These are phyloP conservation scores for Papio anubis DNA, from an alignment of 2,113 vertebrate genomes.

Conservation along the genomic window DNA sequence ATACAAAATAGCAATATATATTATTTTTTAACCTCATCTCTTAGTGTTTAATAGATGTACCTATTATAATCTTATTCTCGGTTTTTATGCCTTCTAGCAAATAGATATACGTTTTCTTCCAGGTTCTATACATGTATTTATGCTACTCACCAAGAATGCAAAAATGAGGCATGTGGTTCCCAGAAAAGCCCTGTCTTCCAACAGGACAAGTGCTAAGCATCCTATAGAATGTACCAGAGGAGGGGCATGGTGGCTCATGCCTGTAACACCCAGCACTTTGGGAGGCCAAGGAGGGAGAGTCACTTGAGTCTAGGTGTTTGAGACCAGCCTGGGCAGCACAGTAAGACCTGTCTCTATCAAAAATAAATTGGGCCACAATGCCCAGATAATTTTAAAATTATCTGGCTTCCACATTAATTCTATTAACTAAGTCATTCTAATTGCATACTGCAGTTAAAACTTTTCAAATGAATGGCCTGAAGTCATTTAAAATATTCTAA, in stretches of 20 bases:
- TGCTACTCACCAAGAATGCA: background rate
- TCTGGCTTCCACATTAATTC: background rate
- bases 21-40: background rate
- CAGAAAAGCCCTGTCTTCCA: no score
- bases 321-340: no score
- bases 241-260: no score
- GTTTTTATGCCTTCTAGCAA: background rate
- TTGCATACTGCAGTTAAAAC: background rate
- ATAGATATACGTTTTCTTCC: background rate
- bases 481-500: background rate
- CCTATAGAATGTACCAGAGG: no score
- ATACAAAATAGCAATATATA: background rate
- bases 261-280: no score
- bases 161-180: background rate
- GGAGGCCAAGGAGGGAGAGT: no score
- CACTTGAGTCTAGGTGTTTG: no score
- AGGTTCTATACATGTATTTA: background rate
- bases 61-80: background rate
- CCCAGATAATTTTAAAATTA: no score
- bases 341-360: no score
- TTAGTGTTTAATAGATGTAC: background rate
- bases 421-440: background rate
- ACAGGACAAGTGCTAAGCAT: no score
- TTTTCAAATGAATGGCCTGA: background rate
- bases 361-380: no score